Evolutionary conservation across 2,113 vertebrate genomes (phyloP).

Genomic region (Camelus dromedarius): DNA sequence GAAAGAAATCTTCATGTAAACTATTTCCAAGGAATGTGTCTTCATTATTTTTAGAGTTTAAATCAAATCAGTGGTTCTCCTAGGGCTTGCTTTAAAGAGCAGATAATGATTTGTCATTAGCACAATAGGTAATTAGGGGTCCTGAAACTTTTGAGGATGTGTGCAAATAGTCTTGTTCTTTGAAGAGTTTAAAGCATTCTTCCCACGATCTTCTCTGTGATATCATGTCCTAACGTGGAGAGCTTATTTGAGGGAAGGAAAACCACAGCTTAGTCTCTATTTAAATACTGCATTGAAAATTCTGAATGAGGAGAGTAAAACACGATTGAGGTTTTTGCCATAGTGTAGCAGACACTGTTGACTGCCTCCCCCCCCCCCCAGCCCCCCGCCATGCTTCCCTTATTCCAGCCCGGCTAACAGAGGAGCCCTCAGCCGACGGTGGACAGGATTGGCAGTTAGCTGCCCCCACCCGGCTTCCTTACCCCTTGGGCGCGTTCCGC

Average conservation of each 20-base stretch:
- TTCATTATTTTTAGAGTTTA: neutral
- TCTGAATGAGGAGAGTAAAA: slow-evolving; percentile 8
- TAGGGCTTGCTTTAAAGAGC: neutral
- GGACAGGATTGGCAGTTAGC: neutral
- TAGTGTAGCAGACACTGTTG: neutral
- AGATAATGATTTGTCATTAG: slow-evolving; percentile 14
- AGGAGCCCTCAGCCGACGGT: neutral
- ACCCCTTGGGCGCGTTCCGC: neutral
- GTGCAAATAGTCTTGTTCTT: slow-evolving; percentile 30
- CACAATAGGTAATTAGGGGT: slow-evolving; percentile 7
- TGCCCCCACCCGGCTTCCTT: neutral
- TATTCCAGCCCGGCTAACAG: neutral
- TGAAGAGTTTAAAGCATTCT: slow-evolving; percentile 30
- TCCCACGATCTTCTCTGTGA: slow-evolving; percentile 12
- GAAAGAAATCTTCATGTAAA: slow-evolving; percentile 35
- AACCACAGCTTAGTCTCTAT: neutral
- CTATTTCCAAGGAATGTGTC: neutral
- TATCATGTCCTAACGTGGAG: neutral
- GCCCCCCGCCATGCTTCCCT: neutral
- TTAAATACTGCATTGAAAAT: slow-evolving; percentile 27
- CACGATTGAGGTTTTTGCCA: neutral
- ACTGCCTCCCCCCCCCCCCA: neutral
- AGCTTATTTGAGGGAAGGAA: slow-evolving; percentile 10
- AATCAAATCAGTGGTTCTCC: neutral
- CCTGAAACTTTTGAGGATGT: slow-evolving; percentile 34